These are phyloP conservation scores for Bettongia penicillata DNA, from an alignment of 2,113 vertebrate species.

Conservation along the genomic window DNA sequence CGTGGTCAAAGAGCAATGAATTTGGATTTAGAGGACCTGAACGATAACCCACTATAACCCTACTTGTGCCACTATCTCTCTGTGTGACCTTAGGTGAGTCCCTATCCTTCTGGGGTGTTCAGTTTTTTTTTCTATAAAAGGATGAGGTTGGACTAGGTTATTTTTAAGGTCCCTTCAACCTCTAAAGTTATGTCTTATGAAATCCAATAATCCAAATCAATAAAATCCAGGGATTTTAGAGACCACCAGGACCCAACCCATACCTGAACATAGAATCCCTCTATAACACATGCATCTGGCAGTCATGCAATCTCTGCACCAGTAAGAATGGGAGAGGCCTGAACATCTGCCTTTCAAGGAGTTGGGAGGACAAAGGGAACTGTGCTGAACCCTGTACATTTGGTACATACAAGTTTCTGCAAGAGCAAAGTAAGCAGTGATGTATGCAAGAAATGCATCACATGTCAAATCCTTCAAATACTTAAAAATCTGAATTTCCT, in stretches of 20 bases:
- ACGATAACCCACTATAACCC: background rate
- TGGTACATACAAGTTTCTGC: background rate
- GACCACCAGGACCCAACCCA: background rate
- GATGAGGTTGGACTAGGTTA: background rate
- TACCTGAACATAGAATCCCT: background rate
- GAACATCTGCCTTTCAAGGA: background rate
- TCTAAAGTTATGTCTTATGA: background rate
- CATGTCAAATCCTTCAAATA: constrained; percentile 28
- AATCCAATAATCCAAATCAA: background rate
- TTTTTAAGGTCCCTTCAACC: background rate
- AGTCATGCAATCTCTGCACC: too few relatives aligned
- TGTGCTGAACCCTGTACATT: background rate
- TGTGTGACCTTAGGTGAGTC: background rate
- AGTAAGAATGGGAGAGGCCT: background rate
- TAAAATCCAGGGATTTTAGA: background rate
- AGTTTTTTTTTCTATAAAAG: background rate
- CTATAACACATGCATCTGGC: too few relatives aligned
- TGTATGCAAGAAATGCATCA: background rate
- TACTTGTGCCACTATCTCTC: background rate
- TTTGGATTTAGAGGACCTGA: background rate
- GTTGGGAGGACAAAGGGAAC: background rate
- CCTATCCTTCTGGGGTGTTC: background rate
- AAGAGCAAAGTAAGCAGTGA: background rate
- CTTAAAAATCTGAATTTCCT: constrained; percentile 50
- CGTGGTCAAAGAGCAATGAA: background rate